Conservation (phyloP, 2,888 invertebrate species). For the Rhamnusium bicolor region DNA sequence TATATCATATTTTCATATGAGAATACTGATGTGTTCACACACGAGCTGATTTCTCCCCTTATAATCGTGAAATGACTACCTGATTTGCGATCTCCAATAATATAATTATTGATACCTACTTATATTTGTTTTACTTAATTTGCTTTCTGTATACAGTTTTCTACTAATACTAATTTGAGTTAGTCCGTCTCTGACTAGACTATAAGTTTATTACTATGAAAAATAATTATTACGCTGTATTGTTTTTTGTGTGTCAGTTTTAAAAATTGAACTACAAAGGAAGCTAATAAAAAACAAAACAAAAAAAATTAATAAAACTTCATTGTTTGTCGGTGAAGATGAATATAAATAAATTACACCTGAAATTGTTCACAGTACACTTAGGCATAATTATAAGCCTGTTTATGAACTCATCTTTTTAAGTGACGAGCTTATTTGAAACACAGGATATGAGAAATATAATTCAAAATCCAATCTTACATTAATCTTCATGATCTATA, state of each 20-base stretch:
- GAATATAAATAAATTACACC: background rate
- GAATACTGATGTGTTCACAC: too few species aligned
- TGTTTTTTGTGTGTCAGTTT: background rate
- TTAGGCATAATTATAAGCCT: background rate
- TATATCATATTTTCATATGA: too few species aligned
- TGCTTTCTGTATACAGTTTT: too few species aligned
- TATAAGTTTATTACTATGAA: background rate
- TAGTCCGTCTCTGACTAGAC: background rate
- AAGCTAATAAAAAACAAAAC: background rate
- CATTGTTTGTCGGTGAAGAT: background rate
- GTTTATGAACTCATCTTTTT: conserved; percentile 8
- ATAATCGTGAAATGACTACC: too few species aligned
- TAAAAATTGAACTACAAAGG: background rate
- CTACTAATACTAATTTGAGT: too few species aligned
- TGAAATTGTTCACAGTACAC: background rate
- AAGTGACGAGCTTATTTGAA: conserved; percentile 4
- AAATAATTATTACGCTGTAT: too few species aligned
- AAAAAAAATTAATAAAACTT: background rate
- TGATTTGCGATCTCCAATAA: too few species aligned
- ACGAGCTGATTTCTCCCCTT: too few species aligned
- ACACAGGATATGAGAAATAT: conserved; percentile 43
- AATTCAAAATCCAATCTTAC: conserved; percentile 43
- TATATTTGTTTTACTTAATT: too few species aligned
- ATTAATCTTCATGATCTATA: conserved; percentile 38
- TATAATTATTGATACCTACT: too few species aligned